Conservation (phyloP, 2,888 invertebrate genomes). For the Lasius platythorax region DNA sequence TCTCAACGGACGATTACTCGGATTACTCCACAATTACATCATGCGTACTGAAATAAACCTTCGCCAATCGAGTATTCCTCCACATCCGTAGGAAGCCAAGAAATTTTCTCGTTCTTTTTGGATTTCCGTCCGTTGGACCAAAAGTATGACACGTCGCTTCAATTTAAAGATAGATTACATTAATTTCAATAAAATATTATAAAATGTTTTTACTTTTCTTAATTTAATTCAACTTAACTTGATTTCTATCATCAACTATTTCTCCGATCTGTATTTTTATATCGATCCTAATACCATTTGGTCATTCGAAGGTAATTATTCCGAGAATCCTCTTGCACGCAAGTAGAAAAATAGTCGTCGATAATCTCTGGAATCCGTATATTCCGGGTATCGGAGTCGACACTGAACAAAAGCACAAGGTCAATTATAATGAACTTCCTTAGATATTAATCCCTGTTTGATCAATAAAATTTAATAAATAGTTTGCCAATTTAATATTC, state of each 20-base stretch:
- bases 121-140: neutral
- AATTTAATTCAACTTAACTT: neutral
- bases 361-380: neutral
- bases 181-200: neutral
- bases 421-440: neutral
- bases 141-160: neutral
- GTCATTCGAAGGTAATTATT: neutral
- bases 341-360: neutral
- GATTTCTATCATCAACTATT: neutral
- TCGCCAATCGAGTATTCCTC: neutral
- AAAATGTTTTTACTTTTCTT: neutral
- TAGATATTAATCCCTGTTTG: neutral
- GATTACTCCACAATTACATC: neutral
- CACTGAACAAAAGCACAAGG: too few species aligned
- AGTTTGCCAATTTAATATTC: neutral
- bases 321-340: neutral
- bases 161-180: neutral
- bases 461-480: neutral
- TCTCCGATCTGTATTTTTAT: neutral
- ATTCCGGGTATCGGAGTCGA: neutral
- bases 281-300: neutral
- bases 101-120: neutral
- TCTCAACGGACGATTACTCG: neutral
- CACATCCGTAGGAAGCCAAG: neutral
- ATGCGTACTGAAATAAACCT: slow-evolving; percentile 8